These are phyloP conservation scores for Pseudorectes ferrugineus DNA, from an alignment of 2,113 vertebrate genomes.

Conservation along the genomic window DNA sequence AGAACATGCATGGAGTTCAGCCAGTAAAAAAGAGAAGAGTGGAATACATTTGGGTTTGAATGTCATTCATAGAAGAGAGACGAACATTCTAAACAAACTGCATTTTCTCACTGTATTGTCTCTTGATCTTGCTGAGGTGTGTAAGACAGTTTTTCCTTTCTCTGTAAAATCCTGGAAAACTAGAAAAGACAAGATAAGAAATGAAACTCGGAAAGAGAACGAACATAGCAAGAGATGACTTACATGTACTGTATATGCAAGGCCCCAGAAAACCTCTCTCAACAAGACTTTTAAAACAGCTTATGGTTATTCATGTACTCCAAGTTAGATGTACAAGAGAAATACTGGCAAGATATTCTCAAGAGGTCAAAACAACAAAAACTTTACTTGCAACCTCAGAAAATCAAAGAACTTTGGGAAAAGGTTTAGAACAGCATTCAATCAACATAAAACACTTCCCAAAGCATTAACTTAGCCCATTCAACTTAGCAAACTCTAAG, in stretches of 20 bases:
- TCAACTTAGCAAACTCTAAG: not conserved
- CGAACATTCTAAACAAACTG: not conserved
- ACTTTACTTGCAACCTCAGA: not conserved
- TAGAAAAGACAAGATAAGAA: not conserved
- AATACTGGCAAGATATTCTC: not conserved
- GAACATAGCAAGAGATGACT: not conserved
- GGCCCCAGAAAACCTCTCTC: not conserved
- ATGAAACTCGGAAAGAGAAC: not conserved
- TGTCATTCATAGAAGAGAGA: not conserved
- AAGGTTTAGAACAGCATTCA: not conserved
- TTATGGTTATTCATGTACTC: not conserved
- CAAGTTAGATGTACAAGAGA: not conserved
- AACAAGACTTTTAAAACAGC: not conserved
- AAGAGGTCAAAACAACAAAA: not conserved
- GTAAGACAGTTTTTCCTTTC: not conserved
- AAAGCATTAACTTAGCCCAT: not conserved
- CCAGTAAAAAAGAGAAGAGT: not conserved
- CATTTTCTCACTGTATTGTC: not conserved
- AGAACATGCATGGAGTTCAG: not conserved
- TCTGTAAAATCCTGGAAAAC: not conserved
- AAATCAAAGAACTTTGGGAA: not conserved
- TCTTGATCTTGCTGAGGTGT: not conserved
- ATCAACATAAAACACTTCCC: not conserved
- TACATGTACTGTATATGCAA: not conserved
- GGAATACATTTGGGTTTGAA: not conserved